Evolutionary conservation across 2,113 vertebrate genomes (phyloP), one percentile per base, ranked within the genome.

Genomic region (Erythrocercus mccallii): DNA sequence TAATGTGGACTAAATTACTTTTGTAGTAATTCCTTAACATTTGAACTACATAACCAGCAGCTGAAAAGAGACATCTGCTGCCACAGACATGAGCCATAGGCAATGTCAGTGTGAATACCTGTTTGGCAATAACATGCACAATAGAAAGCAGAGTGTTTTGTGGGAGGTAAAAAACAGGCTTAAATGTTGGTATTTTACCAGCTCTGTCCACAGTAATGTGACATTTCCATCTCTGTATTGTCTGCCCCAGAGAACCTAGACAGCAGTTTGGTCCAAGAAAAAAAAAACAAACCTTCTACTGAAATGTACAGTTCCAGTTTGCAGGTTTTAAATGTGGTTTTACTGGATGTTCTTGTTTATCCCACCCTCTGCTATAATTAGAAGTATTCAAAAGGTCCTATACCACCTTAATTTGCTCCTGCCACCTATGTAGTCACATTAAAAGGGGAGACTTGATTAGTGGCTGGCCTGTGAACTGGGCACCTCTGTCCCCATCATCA

Each of bases 161-260:
- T 6, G 13, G 12, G 22, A 84, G 53, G 57, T 24, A 77, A 12
- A 69, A 88, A 81, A 24, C 54, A 73, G 58, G 16, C 12, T 88
- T 73, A 58, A 78, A 81, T 45, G 58, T 5, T 64, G 54, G 2
- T 73, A 44, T 68, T 85, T 81, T 88, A 78, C 53, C 35, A 78
- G 28, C 28, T 81, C 35, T 54, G 44, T 31, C 54, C 38, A 48
- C 21, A 85, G 44, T 25, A 68, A 48, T 15, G 3, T 58, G n/a
- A 21, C 48, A 24, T 18, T 20, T 60, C 44, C 38, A 27, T 38
- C 42, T 72, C 28, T 0, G 0, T 42, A 16, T 0, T 0, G 12
- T 80, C 47, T 68, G 37, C 20, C 44, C 1, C 38, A 71, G 31
- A 61, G 16, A 81, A 74, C 40, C 18, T 18, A 30, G 7, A 13